These are phyloP conservation scores for Cactoblastis cactorum DNA, from an alignment of 2,888 invertebrate genomes.

Conservation along the genomic window DNA sequence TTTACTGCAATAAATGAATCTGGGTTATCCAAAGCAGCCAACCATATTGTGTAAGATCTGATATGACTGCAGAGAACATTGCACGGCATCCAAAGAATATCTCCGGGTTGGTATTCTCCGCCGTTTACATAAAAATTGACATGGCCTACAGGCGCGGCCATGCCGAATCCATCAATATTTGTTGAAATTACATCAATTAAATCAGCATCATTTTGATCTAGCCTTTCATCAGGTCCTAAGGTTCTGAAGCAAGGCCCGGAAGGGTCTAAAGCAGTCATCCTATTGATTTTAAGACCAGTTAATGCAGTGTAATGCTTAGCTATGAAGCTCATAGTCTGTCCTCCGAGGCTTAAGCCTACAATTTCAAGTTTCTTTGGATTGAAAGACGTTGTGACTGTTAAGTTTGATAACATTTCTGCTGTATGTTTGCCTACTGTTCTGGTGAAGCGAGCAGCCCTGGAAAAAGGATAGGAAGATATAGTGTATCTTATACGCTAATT, in stretches of 20 bases:
- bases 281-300: conserved; percentile 28
- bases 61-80: conserved; percentile 33
- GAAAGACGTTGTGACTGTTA: conserved; percentile 22
- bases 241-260: conserved; percentile 30
- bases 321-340: conserved; percentile 27
- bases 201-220: conserved; percentile 31
- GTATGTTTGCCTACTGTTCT: conserved; percentile 25
- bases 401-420: conserved; percentile 27
- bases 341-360: conserved; percentile 29
- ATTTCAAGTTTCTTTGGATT: conserved; percentile 28
- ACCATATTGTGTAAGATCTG: conserved; percentile 30
- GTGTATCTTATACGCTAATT: too few species aligned
- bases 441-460: conserved; percentile 21
- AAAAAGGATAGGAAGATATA: neutral
- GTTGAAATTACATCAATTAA: conserved; percentile 29
- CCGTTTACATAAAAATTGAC: conserved; percentile 22
- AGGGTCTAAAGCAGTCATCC: conserved; percentile 28
- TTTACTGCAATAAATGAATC: conserved; percentile 32
- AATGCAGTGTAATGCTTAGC: conserved; percentile 26
- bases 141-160: conserved; percentile 26
- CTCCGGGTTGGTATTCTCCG: conserved; percentile 29
- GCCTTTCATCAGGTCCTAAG: conserved; percentile 26
- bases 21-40: conserved; percentile 28
- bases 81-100: conserved; percentile 29
- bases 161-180: conserved; percentile 28